Evolutionary conservation across 2,113 vertebrate genomes (phyloP).

Genomic region (Leucoraja erinaceus): DNA sequence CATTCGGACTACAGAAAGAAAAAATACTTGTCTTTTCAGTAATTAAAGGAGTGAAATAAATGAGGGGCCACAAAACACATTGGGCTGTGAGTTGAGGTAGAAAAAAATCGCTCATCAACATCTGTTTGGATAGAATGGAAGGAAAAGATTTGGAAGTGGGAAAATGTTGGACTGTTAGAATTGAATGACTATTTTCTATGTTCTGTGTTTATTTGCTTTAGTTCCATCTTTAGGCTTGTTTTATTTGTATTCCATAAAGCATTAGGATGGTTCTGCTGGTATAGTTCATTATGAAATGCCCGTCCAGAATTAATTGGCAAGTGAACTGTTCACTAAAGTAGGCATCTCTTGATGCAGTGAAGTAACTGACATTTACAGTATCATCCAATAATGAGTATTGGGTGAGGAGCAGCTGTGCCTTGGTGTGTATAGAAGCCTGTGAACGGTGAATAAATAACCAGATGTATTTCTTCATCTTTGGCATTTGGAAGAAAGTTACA

Average conservation of each 20-base stretch:
- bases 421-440: not conserved
- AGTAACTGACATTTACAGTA: not conserved
- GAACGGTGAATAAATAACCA: not conserved
- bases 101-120: not conserved
- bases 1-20: too few species aligned
- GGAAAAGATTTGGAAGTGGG: not conserved
- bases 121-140: not conserved
- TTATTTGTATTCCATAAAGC: not conserved
- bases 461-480: not conserved
- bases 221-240: not conserved
- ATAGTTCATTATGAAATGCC: not conserved
- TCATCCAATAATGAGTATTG: not conserved
- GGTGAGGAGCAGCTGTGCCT: not conserved
- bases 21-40: too few species aligned
- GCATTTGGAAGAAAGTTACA: not conserved
- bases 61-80: too few species aligned
- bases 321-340: not conserved
- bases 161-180: not conserved
- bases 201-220: not conserved
- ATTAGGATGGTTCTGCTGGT: not conserved
- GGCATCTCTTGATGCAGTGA: not conserved
- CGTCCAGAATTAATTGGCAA: not conserved
- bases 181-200: not conserved
- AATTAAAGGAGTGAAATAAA: too few species aligned
- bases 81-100: not conserved